Evolutionary conservation across 1,140 invertebrate species (phyloP), one percentile per base, ranked within the genome.

Genomic region (Oncopodura yosiiana): DNA sequence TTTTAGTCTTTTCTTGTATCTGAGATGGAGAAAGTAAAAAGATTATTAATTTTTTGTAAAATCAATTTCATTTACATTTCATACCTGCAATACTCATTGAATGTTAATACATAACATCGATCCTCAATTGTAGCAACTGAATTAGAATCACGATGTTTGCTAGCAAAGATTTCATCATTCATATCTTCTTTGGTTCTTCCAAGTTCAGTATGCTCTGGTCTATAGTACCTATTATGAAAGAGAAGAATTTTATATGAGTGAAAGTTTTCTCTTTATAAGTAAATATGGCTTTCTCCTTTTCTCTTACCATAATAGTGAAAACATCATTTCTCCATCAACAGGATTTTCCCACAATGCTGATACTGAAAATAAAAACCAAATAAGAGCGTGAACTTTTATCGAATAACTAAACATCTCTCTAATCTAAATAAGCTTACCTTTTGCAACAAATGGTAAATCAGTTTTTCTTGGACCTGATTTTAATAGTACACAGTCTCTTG

Each of bases 121-220:
- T 98, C 93, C 70, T 97, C 93, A 64, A 98, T 95, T 70, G 92
- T 96, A 45, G 92, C 93, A 23, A 96, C 92, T 66, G 88, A 93
- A 71, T 93, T 94, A 41, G 63, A 61, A 48, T 69, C 68, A 24
- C 67, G 58, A 73, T 96, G 93, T 49, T 88, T 81, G 2, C 91
- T 95, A 23, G 93, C 93, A 74, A 94, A 97, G 38, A 96, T 83
- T 73, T 96, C 93, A 66, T 92, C 87, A 3, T 81, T 78, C 64
- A 84, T 81, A 71, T 94, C 87, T 19, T 78, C 78, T 19, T 79
- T 74, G 60, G 79, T 77, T 5, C 87, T 75, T 2, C 90, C 89
- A 65, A 83, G 80, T 64, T 96, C 91, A 0, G 90, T 94, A 71
- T 97, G 93, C 73, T 98, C 93, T 0, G 93, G 92, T 65, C 92